Evolutionary conservation across 2,888 invertebrate genomes (phyloP), one percentile per base, ranked within the genome.

Genomic region (Camponotus fellah): DNA sequence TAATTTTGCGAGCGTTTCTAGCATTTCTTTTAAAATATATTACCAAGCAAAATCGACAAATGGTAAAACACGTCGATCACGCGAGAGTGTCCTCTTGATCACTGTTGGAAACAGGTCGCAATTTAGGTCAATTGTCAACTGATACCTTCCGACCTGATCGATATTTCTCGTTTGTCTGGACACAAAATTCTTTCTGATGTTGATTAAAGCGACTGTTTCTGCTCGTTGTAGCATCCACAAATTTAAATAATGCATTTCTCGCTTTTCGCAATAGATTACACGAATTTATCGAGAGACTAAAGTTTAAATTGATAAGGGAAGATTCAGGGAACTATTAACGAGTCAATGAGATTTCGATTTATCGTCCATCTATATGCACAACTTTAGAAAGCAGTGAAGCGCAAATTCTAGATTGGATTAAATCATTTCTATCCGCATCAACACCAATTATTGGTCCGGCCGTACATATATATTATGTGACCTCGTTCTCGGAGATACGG

Each of bases 371-470:
- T 75, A 82, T 84, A 82, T 85, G 72, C 72, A 46, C 53, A 71
- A 49, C 84, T 79, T 10, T 40, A 32, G 43, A 12, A 43, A 40
- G 72, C 40, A 14, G 68, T n/a, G 49, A 26, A 81, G 85, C 69
- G 85, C 83, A 85, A 84, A 88, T 87, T 87, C 85, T 80, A 75
- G 82, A 88, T 90, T 84, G 87, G 85, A 86, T 90, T 87, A 89
- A 86, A 76, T 69, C 49, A 84, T 65, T 69, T 80, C 71, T 79
- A 34, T 79, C 60, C 46, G 34, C 26, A 53, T n/a, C 10, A 4
- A 60, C n/a, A 69, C 40, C 56, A 56, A 32, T 69, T n/a, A 46
- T 58, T 56, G 32, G 58, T 49, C 17, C 12, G 26, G 49, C 1
- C 3, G 3, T 58, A 32, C 34, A 3, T 65, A 9, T 53, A 53